Conservation (phyloP, 2,797 vertebrate species). For the Coranthus polyacanthus region DNA sequence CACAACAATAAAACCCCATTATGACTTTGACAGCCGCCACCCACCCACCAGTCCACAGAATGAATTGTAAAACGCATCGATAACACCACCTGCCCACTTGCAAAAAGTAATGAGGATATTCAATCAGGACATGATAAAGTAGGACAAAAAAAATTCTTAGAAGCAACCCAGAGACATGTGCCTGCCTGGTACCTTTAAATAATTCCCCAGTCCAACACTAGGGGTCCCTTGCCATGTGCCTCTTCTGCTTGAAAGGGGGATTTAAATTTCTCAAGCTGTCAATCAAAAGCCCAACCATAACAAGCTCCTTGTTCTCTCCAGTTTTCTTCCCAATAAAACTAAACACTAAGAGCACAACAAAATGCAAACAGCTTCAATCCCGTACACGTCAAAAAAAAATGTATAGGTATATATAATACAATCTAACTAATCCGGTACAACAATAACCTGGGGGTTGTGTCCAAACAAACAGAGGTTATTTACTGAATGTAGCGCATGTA, state of each 20-base stretch:
- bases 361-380: not conserved
- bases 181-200: conserved; percentile 52
- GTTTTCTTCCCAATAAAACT: not conserved
- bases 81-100: not conserved
- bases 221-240: conserved; percentile 81
- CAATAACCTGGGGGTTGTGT: not conserved
- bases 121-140: not conserved
- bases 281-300: conserved; percentile 89
- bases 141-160: not conserved
- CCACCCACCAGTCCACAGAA: not conserved
- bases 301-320: conserved; percentile 68
- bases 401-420: rapidly evolving
- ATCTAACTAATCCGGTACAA: not conserved
- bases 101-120: not conserved
- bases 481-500: not conserved
- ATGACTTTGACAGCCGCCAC: conserved; percentile 3
- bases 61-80: conserved; percentile 20
- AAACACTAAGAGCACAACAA: not conserved
- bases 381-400: not conserved
- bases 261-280: conserved; percentile 96
- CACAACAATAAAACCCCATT: conserved; percentile 34
- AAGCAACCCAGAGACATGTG: conserved; percentile 17
- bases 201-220: conserved; percentile 67
- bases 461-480: conserved; percentile 17
- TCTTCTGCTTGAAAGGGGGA: conserved; percentile 81